phyloP scores from a whole-genome alignment of 2,797 vertebrate species.

The Acropternis orthonyx region DNA sequence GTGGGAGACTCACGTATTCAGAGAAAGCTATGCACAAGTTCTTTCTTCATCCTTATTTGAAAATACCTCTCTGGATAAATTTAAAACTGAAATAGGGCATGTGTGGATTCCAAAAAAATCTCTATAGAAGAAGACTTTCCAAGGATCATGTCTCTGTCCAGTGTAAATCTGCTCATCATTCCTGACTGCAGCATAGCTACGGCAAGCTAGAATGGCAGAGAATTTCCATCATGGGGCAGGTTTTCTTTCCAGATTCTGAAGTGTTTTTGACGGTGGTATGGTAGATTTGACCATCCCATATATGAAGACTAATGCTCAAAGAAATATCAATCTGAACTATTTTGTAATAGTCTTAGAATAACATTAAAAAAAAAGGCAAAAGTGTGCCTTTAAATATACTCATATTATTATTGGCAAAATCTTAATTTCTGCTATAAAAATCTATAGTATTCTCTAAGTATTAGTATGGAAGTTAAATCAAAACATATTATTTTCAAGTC shows the following conservation, averaged over 20 bases:
- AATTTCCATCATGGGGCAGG: neutral
- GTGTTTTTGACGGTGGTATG: neutral
- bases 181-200: neutral
- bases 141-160: neutral
- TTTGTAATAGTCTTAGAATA: neutral
- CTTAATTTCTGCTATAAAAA: neutral
- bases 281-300: neutral
- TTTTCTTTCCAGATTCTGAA: neutral
- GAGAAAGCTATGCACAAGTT: neutral
- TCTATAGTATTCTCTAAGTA: neutral
- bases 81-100: neutral
- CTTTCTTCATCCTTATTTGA: neutral
- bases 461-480: neutral
- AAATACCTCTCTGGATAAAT: neutral
- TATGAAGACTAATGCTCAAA: neutral
- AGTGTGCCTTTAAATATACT: neutral
- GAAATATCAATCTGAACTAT: neutral
- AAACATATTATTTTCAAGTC: neutral
- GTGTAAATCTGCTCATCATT: neutral
- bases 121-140: neutral
- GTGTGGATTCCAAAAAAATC: neutral
- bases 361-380: neutral
- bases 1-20: neutral
- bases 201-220: neutral
- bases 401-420: neutral